A percentile compares a stretch with the other conserved stretches of the same genome.
Evolutionary conservation across 2,888 invertebrate species (phyloP).

Genomic region (Idaea straminata): DNA sequence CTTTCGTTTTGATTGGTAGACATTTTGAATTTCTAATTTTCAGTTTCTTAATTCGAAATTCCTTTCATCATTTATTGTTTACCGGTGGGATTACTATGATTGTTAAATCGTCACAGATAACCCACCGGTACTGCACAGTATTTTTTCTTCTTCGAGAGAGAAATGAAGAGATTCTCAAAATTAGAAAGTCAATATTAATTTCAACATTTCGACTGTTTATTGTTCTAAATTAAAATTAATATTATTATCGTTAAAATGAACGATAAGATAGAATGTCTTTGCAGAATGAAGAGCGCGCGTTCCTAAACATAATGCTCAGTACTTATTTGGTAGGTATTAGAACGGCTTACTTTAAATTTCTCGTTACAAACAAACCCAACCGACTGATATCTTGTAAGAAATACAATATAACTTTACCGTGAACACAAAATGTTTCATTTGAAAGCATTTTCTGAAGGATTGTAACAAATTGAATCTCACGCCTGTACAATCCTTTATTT

Average conservation of each 20-base stretch:
- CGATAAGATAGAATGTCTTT: conserved; percentile 9
- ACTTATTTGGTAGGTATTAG: conserved; percentile 51
- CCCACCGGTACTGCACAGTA: no score
- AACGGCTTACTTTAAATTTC: conserved; percentile 51
- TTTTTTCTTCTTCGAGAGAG: no score
- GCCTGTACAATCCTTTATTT: conserved; percentile 73
- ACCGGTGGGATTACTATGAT: no score
- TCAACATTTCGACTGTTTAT: neutral
- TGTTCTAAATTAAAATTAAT: neutral
- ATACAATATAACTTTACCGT: conserved; percentile 70
- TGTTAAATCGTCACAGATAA: no score
- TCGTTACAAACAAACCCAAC: conserved; percentile 53
- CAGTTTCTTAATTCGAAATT: no score
- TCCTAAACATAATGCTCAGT: conserved; percentile 34
- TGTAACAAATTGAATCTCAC: conserved; percentile 74
- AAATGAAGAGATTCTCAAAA: neutral
- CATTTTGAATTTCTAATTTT: neutral
- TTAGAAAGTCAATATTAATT: neutral
- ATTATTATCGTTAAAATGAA: conserved; percentile 19
- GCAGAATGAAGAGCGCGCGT: conserved; percentile 3
- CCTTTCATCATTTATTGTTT: no score
- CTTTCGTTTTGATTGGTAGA: neutral
- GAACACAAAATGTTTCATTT: conserved; percentile 71
- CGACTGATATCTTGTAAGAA: conserved; percentile 57
- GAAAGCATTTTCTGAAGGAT: conserved; percentile 68